Conservation (phyloP, 2,888 invertebrate species). For the Synergus itoensis region DNA sequence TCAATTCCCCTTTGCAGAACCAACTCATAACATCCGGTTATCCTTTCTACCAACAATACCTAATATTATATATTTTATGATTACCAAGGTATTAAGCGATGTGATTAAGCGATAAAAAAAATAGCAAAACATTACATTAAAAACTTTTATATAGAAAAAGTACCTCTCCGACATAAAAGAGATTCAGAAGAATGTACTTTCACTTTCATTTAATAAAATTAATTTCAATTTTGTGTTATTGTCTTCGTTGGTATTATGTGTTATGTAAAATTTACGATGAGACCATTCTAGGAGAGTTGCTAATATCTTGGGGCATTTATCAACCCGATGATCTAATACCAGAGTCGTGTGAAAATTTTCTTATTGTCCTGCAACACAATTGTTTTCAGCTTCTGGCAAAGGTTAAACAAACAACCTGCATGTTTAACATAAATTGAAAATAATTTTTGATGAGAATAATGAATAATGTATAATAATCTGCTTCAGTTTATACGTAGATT, state of each 20-base stretch:
- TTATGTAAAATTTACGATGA: not conserved
- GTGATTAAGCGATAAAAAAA: not conserved
- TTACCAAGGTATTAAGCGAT: not conserved
- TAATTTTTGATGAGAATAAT: too few relatives aligned
- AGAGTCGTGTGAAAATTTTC: conserved; percentile 25
- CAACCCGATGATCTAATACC: conserved; percentile 21
- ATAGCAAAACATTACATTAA: not conserved
- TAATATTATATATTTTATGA: conserved; percentile 34
- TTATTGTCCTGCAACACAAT: not conserved
- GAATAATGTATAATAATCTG: too few relatives aligned
- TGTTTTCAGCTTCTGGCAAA: conserved; percentile 1
- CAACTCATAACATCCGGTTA: conserved; percentile 20
- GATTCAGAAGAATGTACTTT: not conserved
- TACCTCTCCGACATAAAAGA: not conserved
- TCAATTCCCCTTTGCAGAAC: conserved; percentile 21
- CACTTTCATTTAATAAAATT: not conserved
- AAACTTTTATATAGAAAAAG: not conserved
- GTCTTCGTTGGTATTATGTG: not conserved
- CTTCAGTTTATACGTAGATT: too few relatives aligned
- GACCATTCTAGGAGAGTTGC: not conserved
- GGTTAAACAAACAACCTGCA: not conserved
- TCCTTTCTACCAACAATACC: conserved; percentile 35
- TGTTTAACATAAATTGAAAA: not conserved
- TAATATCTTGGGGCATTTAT: conserved; percentile 7
- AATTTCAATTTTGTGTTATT: conserved; percentile 9